Conservation (phyloP, 2,797 vertebrate species). For the Corythornis leucogaster region DNA sequence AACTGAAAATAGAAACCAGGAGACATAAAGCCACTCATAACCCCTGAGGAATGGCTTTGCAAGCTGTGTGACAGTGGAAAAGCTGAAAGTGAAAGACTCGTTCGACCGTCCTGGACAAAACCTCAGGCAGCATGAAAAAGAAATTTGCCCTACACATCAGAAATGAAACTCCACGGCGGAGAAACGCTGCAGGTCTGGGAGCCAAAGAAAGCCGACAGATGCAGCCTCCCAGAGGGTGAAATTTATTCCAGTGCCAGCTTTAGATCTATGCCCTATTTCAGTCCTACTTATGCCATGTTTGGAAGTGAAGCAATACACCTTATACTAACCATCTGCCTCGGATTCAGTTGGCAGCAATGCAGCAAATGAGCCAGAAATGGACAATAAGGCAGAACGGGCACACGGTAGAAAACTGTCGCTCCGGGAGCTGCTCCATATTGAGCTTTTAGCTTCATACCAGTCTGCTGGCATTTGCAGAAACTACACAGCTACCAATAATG, state of each 20-base stretch:
- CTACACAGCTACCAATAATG: slow-evolving; percentile 12
- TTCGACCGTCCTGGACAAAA: slow-evolving; percentile 12
- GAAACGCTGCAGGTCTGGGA: background rate
- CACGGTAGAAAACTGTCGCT: background rate
- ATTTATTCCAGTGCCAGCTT: background rate
- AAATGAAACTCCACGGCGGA: background rate
- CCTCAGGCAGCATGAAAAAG: slow-evolving; percentile 31
- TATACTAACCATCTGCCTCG: slow-evolving; percentile 21
- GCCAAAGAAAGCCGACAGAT: slow-evolving; percentile 21
- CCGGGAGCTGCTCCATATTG: background rate
- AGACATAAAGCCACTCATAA: slow-evolving; percentile 61
- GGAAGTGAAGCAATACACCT: slow-evolving; percentile 36
- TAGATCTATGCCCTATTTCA: slow-evolving; percentile 4
- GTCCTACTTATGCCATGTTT: slow-evolving; percentile 3
- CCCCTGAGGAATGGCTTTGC: slow-evolving; percentile 62
- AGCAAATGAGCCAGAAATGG: background rate
- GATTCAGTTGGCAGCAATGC: background rate
- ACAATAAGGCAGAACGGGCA: background rate
- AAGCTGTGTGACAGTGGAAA: slow-evolving; percentile 62
- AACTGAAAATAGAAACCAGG: slow-evolving; percentile 66
- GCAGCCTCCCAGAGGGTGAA: background rate
- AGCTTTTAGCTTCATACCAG: background rate
- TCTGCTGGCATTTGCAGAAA: slow-evolving; percentile 19
- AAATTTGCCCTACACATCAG: slow-evolving; percentile 20
- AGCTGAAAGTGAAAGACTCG: slow-evolving; percentile 44